Percentiles rank a stretch among this genome's conserved stretches.
These are phyloP conservation scores for Machaerirhynchus nigripectus DNA, from an alignment of 2,113 vertebrate species.

Conservation along the genomic window DNA sequence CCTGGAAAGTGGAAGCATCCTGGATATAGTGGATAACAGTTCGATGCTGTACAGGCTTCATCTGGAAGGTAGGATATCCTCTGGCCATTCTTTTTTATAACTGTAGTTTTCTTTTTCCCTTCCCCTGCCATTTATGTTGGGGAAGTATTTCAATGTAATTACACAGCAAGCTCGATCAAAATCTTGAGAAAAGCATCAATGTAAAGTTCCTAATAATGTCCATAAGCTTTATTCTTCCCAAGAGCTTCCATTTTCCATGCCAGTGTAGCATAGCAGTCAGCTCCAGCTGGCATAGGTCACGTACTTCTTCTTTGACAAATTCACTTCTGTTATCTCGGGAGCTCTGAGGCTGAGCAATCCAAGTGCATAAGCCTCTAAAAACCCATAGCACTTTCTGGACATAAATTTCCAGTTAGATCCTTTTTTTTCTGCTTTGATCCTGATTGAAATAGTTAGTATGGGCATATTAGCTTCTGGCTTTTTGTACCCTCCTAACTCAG, in stretches of 20 bases:
- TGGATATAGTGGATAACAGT: conserved; percentile 84
- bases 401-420: not conserved
- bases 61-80: conserved; percentile 83
- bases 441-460: not conserved
- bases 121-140: not conserved
- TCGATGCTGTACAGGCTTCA: conserved; percentile 91
- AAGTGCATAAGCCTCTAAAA: not conserved
- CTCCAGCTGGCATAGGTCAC: not conserved
- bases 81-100: not conserved
- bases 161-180: not conserved
- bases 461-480: not conserved
- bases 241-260: not conserved
- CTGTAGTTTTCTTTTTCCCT: not conserved
- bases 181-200: not conserved
- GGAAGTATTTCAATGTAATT: not conserved
- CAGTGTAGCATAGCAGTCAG: not conserved
- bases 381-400: not conserved
- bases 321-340: not conserved
- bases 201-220: not conserved
- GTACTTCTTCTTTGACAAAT: not conserved
- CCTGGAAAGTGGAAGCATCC: conserved; percentile 74
- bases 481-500: not conserved
- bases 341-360: not conserved
- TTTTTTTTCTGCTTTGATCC: not conserved
- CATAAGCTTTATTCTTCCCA: not conserved